Conservation (phyloP, 2,113 vertebrate genomes). For the Thamnophis sirtalis region DNA sequence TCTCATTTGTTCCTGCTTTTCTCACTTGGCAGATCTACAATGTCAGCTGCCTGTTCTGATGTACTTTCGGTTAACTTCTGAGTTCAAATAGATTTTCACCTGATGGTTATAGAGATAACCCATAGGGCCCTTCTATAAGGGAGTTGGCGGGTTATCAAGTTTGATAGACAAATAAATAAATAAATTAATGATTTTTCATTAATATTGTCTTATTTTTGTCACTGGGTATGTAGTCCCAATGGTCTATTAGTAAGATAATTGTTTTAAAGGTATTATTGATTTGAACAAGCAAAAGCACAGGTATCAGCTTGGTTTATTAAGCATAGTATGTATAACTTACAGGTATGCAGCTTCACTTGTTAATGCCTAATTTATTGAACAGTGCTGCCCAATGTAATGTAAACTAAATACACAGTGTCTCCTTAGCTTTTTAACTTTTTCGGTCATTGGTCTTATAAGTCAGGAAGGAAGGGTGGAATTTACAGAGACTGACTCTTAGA, state of each 20-base stretch:
- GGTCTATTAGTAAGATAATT: background rate
- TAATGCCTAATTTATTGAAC: background rate
- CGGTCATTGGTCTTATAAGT: slow-evolving; percentile 61
- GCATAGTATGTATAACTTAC: background rate
- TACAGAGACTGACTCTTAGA: slow-evolving; percentile 70
- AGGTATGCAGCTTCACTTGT: background rate
- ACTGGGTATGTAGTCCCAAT: background rate
- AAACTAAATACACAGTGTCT: slow-evolving; percentile 32
- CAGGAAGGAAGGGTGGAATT: slow-evolving; percentile 87
- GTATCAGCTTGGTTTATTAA: background rate
- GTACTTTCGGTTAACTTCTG: background rate
- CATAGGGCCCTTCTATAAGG: background rate
- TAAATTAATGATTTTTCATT: background rate
- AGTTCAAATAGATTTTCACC: background rate
- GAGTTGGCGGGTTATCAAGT: background rate
- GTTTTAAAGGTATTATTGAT: background rate
- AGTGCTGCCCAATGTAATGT: slow-evolving; percentile 28
- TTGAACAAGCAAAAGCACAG: background rate
- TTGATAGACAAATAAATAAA: background rate
- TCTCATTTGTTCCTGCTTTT: background rate
- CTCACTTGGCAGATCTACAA: background rate
- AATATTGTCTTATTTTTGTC: background rate
- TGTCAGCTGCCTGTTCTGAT: background rate
- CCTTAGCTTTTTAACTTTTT: slow-evolving; percentile 55
- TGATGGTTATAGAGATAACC: background rate